Evolutionary conservation across 1,140 invertebrate genomes (phyloP).

Genomic region (Drosophila chauvacae): DNA sequence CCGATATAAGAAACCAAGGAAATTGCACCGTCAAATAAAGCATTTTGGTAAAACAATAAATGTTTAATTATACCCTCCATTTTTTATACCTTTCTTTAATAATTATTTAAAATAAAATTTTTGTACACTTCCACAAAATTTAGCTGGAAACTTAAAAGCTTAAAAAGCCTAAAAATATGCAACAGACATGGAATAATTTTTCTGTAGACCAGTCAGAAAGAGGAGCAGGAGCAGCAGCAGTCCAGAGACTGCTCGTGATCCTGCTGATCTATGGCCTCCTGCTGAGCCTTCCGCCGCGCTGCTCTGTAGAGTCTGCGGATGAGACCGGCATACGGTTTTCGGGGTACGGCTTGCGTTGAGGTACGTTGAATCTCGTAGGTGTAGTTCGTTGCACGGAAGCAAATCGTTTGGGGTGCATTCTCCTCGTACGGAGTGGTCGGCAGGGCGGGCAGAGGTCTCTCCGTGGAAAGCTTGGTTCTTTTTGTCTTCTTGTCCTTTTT

Average conservation of each 20-base stretch:
- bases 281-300: background rate
- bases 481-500: background rate
- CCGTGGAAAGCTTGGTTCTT: background rate
- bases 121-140: background rate
- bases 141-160: background rate
- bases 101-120: constrained; percentile 9
- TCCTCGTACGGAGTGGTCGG: background rate
- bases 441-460: background rate
- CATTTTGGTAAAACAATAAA: background rate
- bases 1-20: background rate
- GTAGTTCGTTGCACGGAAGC: constrained; percentile 6
- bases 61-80: background rate
- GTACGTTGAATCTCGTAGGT: constrained; percentile 15
- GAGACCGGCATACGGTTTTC: background rate
- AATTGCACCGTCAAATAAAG: background rate
- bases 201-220: constrained; percentile 2
- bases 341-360: background rate
- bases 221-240: constrained; percentile 22
- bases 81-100: background rate
- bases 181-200: constrained; percentile 2
- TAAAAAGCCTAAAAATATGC: constrained; percentile 35
- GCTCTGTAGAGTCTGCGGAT: constrained; percentile 29
- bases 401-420: background rate
- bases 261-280: constrained; percentile 3
- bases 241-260: background rate